Evolutionary conservation across 2,888 invertebrate species (phyloP).

Genomic region (Miltochrista miniata): DNA sequence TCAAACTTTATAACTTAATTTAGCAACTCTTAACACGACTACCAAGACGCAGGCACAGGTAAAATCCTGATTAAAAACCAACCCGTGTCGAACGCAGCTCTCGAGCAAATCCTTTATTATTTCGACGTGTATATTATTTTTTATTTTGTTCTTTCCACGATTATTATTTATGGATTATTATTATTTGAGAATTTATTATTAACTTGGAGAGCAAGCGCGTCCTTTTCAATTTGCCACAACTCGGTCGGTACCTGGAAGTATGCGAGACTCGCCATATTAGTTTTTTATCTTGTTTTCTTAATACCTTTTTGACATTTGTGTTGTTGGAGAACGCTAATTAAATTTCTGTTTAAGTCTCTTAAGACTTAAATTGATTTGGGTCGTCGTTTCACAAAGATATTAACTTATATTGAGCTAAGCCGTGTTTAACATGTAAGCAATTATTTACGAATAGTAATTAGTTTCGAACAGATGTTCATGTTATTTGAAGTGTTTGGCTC

Average conservation of each 20-base stretch:
- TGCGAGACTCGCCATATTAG: conserved; percentile 39
- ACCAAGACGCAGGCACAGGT: conserved; percentile 4
- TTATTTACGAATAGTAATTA: conserved; percentile 34
- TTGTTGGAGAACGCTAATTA: conserved; percentile 62
- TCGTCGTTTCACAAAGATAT: conserved; percentile 66
- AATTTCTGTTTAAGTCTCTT: conserved; percentile 64
- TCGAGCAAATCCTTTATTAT: conserved; percentile 79
- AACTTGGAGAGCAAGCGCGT: conserved; percentile 74
- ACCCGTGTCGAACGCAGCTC: conserved; percentile 58
- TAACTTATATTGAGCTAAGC: conserved; percentile 41
- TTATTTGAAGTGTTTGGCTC: conserved; percentile 16
- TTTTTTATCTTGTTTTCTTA: conserved; percentile 54
- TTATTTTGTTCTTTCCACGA: conserved; percentile 79
- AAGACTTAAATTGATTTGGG: conserved; percentile 71
- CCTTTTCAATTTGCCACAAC: conserved; percentile 83
- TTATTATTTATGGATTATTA: conserved; percentile 84
- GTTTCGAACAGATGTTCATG: conserved; percentile 31
- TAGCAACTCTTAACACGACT: background rate
- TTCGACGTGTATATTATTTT: conserved; percentile 81
- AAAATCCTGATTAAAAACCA: conserved; percentile 39
- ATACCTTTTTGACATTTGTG: conserved; percentile 70
- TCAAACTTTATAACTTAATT: no score
- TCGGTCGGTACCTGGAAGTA: conserved; percentile 65
- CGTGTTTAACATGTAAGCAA: conserved; percentile 35
- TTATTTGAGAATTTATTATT: conserved; percentile 83